Conservation (phyloP, 2,888 invertebrate genomes). For the Drosophila anomalata region DNA sequence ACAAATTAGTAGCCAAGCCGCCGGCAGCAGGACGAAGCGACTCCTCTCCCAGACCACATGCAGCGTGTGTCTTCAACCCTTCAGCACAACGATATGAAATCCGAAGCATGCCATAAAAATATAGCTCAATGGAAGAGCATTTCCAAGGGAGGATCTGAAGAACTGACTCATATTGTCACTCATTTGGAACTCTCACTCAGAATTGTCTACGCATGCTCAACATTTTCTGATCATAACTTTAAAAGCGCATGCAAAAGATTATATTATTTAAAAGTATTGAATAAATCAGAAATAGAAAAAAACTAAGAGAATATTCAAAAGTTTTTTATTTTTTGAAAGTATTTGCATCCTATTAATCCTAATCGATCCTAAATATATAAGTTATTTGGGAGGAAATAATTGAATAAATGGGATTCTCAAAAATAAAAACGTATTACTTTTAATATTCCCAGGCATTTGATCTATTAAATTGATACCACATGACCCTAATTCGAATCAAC, state of each 20-base stretch:
- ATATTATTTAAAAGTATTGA: no score
- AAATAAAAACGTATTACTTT: no score
- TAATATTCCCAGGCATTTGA: no score
- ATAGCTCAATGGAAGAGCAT: slow-evolving; percentile 20
- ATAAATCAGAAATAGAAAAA: no score
- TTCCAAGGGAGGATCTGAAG: background rate
- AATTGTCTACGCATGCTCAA: background rate
- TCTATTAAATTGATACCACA: slow-evolving; percentile 6
- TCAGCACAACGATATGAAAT: slow-evolving; percentile 11
- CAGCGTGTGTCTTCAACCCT: slow-evolving; percentile 43
- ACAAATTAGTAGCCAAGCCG: slow-evolving; percentile 58
- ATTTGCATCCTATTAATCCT: no score
- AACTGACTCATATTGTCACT: slow-evolving; percentile 15
- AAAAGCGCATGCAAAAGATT: background rate
- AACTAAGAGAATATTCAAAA: no score
- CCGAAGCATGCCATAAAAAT: slow-evolving; percentile 34
- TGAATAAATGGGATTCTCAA: no score
- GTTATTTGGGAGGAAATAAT: no score
- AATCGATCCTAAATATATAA: no score
- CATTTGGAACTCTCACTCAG: background rate
- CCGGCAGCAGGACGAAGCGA: slow-evolving; percentile 32
- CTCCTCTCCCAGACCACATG: slow-evolving; percentile 55
- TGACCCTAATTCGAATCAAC: slow-evolving; percentile 61
- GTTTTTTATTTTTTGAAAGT: no score
- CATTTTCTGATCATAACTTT: no score